These are phyloP conservation scores for Drosophila nr. fundita DNA, from an alignment of 2,888 invertebrate species.

Conservation along the genomic window DNA sequence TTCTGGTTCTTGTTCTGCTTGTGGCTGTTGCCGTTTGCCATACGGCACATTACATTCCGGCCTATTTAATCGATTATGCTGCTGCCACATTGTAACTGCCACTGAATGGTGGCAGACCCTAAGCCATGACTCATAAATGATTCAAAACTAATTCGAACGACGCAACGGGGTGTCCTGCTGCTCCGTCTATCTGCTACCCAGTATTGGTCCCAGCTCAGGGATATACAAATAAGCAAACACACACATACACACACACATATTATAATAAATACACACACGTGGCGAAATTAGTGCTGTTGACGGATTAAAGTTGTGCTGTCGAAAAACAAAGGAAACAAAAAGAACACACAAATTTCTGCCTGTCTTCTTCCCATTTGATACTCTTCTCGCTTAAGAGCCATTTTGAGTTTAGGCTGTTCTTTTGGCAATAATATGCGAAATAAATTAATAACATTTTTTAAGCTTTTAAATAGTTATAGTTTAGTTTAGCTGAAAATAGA, in stretches of 20 bases:
- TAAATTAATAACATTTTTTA: neutral
- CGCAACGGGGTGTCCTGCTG: slow-evolving; percentile 59
- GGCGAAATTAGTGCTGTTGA: slow-evolving; percentile 62
- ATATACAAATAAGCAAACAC: slow-evolving; percentile 28
- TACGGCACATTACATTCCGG: slow-evolving; percentile 70
- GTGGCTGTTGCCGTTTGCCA: slow-evolving; percentile 35
- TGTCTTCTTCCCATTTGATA: slow-evolving; percentile 27
- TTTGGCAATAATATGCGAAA: neutral
- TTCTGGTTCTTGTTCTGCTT: slow-evolving; percentile 1
- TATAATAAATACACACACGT: slow-evolving; percentile 58
- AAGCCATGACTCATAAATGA: slow-evolving; percentile 81
- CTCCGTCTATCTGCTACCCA: slow-evolving; percentile 29
- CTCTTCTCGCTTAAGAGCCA: neutral
- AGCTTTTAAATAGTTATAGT: neutral
- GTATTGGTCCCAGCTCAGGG: slow-evolving; percentile 36
- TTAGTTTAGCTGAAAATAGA: neutral
- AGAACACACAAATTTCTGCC: slow-evolving; percentile 22
- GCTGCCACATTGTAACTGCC: slow-evolving; percentile 46
- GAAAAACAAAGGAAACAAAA: slow-evolving; percentile 29
- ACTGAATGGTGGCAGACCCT: slow-evolving; percentile 68
- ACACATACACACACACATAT: slow-evolving; percentile 13
- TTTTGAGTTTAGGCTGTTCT: neutral
- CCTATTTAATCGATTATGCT: slow-evolving; percentile 77
- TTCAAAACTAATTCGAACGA: slow-evolving; percentile 79
- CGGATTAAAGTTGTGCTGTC: slow-evolving; percentile 59